These are phyloP conservation scores for Gnathonemus echidnorhynchus DNA, from an alignment of 2,113 vertebrate genomes.

Conservation along the genomic window DNA sequence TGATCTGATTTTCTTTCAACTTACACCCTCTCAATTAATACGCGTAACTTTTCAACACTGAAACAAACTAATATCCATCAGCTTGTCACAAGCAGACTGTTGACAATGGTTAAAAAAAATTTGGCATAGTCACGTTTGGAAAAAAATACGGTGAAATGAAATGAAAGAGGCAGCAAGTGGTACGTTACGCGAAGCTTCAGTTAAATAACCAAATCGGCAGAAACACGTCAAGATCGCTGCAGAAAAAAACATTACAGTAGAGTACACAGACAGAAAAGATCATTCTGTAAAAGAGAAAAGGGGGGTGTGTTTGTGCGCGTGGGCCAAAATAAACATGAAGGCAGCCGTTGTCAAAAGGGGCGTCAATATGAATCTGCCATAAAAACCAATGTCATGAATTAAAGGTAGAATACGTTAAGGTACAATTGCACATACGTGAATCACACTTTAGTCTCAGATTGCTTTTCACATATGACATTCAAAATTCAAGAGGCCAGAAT, in stretches of 20 bases:
- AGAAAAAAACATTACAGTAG: neutral
- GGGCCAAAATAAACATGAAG: neutral
- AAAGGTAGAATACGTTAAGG: neutral
- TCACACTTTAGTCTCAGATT: neutral
- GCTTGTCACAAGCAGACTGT: neutral
- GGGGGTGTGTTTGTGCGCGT: neutral
- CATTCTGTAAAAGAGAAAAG: neutral
- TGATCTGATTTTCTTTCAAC: constrained; percentile 34
- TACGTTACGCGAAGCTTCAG: neutral
- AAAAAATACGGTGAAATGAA: neutral
- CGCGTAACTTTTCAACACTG: constrained; percentile 29
- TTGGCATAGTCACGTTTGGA: neutral
- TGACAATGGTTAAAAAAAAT: constrained; percentile 17
- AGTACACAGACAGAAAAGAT: neutral
- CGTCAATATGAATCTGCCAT: neutral
- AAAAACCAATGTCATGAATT: neutral
- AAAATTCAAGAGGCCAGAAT: neutral
- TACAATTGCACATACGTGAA: neutral
- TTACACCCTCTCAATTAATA: constrained; percentile 22
- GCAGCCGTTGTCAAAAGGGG: neutral
- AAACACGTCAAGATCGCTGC: neutral
- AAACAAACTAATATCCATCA: constrained; percentile 38
- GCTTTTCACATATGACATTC: neutral
- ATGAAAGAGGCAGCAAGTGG: neutral
- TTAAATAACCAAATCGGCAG: neutral